phyloP scores from a whole-genome alignment of 2,888 invertebrate genomes.

The Drosophila helvetica region DNA sequence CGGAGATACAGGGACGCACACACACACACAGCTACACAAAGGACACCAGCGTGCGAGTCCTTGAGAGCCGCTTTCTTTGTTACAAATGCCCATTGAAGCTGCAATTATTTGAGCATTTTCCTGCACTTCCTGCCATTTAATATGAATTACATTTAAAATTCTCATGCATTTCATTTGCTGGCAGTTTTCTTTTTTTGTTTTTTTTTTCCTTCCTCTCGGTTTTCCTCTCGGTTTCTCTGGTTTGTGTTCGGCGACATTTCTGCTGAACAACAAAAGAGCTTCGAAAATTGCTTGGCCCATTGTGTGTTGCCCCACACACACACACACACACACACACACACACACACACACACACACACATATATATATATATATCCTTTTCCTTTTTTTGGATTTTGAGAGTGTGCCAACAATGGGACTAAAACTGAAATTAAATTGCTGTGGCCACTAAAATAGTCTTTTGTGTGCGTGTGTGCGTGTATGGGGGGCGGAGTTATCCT shows the following conservation, averaged over 20 bases:
- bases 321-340: slow-evolving; percentile 10
- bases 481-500: background rate
- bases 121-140: slow-evolving; percentile 66
- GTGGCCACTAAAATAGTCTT: slow-evolving; percentile 3
- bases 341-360: slow-evolving; percentile 10
- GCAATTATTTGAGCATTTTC: slow-evolving; percentile 65
- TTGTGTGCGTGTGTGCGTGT: slow-evolving; percentile 12
- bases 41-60: slow-evolving; percentile 21
- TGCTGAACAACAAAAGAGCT: slow-evolving; percentile 20
- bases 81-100: slow-evolving; percentile 29
- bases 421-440: slow-evolving; percentile 21
- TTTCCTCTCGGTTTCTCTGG: background rate
- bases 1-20: background rate
- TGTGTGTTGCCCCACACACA: slow-evolving; percentile 1
- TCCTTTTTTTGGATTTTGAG: slow-evolving; percentile 4
- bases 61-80: slow-evolving; percentile 35
- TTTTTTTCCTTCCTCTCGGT: slow-evolving; percentile 48
- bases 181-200: slow-evolving; percentile 2
- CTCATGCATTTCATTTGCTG: slow-evolving; percentile 52
- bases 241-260: slow-evolving; percentile 21
- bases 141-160: slow-evolving; percentile 73
- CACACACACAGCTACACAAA: background rate
- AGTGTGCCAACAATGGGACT: slow-evolving; percentile 14
- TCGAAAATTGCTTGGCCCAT: slow-evolving; percentile 24
- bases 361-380: too few species aligned